These are phyloP conservation scores for Delia radicum DNA, from an alignment of 1,140 invertebrate species.

Conservation along the genomic window DNA sequence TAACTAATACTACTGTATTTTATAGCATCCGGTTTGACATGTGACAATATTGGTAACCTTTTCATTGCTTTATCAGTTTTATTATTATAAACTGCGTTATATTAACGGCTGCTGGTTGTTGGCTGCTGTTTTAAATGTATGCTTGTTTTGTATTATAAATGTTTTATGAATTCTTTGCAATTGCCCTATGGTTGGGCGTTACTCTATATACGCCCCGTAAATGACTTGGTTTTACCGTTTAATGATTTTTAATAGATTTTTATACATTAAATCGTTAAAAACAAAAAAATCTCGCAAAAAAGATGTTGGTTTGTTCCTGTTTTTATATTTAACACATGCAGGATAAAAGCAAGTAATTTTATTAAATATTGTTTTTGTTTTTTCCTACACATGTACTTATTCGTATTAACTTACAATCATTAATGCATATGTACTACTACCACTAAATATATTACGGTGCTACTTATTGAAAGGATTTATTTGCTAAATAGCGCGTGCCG, in stretches of 20 bases:
- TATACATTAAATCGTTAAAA: neutral
- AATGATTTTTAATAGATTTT: neutral
- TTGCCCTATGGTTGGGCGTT: neutral
- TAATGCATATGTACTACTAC: no score
- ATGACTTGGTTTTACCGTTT: conserved; percentile 1
- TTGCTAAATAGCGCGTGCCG: no score
- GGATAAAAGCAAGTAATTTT: no score
- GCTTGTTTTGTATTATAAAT: neutral
- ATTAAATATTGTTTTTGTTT: no score
- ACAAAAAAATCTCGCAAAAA: no score
- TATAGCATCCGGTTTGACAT: neutral
- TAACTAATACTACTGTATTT: neutral
- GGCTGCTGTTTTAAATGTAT: neutral
- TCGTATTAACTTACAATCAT: no score
- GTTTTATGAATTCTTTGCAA: neutral
- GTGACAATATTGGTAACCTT: neutral
- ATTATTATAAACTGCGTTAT: neutral
- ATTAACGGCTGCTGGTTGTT: neutral
- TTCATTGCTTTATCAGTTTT: neutral
- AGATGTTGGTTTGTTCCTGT: no score
- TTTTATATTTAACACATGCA: no score
- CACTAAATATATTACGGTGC: no score
- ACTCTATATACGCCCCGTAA: neutral
- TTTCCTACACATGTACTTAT: no score
- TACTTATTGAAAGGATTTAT: no score